Evolutionary conservation across 2,113 vertebrate species (phyloP).

Genomic region (Neolamprologus ventralis): DNA sequence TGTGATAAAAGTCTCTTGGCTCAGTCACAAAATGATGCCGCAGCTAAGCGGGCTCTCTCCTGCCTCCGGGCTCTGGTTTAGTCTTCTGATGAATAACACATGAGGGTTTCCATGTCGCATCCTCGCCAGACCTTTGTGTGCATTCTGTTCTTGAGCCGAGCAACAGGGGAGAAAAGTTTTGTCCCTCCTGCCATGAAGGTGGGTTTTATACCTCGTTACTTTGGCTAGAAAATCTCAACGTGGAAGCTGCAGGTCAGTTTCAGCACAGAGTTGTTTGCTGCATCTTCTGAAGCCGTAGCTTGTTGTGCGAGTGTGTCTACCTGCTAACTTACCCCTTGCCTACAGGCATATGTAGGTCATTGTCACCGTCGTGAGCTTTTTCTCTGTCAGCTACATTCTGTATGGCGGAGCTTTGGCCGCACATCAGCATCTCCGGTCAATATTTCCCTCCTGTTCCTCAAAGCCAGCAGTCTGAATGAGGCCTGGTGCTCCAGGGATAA

Average conservation of each 20-base stretch:
- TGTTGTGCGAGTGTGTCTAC: background rate
- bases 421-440: conserved; percentile 1
- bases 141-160: background rate
- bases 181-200: conserved; percentile 34
- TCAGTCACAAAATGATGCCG: background rate
- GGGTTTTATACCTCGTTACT: background rate
- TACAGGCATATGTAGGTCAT: background rate
- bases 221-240: background rate
- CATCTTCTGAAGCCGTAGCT: background rate
- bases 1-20: background rate
- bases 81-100: conserved; percentile 53
- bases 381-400: background rate
- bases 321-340: background rate
- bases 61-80: conserved; percentile 39
- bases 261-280: background rate
- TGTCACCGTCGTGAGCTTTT: background rate
- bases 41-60: background rate
- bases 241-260: background rate
- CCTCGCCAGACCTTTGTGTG: background rate
- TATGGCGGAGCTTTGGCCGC: background rate
- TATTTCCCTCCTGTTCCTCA: conserved; percentile 16
- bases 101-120: conserved; percentile 41
- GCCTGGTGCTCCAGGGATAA: background rate
- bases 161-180: background rate
- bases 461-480: conserved; percentile 18